Evolutionary conservation across 2,888 invertebrate species (phyloP), one percentile per base, ranked within the genome.

Genomic region (Cryptocephalus primarius): DNA sequence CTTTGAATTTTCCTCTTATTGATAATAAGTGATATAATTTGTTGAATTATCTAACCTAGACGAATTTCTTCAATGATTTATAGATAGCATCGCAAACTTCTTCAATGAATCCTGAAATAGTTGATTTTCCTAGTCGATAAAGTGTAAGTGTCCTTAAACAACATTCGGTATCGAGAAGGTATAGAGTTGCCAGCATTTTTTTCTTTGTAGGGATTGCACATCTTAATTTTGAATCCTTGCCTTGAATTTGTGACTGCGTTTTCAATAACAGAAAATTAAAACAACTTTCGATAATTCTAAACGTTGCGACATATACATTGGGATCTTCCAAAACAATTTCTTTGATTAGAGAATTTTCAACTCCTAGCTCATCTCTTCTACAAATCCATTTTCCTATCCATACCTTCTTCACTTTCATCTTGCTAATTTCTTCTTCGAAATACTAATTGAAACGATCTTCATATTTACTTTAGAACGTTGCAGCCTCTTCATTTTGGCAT

Each of bases 31-130:
- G n/a, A n/a, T n/a, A n/a, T n/a, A n/a, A n/a, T n/a, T n/a, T n/a
- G n/a, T n/a, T n/a, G n/a, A n/a, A n/a, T n/a, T n/a, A 14, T 41
- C 22, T 41, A 13, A n/a, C n/a, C n/a, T n/a, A n/a, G n/a, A 13
- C 14, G 8, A 41, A 31, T 11, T 41, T 22, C 42, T 41, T 41
- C 4, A 41, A 31, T 14, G 31, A 8, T 14, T 41, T 22, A 14
- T 41, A 41, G 8, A 14, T 41, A 9, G 42, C 42, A 22, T 14
- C 22, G 32, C 42, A 41, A 41, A 41, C 22, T 41, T 41, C 42
- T 4, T 3, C 3, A 4, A 41, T 41, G 42, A 41, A 41, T 41
- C 14, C 42, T 9, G 42, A 41, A 14, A 41, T 41, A 41, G 42
- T 41, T 41, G 42, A 41, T 41, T 41, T 41, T 41, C 42, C 42